Base-by-base conservation (phyloP, 2,888 invertebrate genomes). In the Drosophila macrothrix region DNA sequence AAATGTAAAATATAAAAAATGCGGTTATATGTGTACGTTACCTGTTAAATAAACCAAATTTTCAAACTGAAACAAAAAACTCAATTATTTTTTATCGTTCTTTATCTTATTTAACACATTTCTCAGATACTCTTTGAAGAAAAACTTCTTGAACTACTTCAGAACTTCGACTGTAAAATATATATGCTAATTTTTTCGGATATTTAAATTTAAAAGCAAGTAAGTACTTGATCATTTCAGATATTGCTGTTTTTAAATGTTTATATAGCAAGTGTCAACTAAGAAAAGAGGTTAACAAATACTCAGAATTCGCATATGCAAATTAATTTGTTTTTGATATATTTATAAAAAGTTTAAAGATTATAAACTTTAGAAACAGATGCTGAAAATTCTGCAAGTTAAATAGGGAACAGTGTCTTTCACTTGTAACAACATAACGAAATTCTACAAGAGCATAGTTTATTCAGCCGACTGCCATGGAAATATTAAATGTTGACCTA, bases 11-110 rank as follows among this genome's bases (percentile, higher is more conserved):
- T n/a, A n/a, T n/a, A n/a, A n/a, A 25, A 73, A 82, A 76, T 80
- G 67, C 76, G 71, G 75, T 78, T 80, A 80, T 68, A 66, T 80
- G 61, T 78, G 78, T 78, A 75, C 59, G 78, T 78, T 78, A 76
- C 76, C 80, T 78, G 78, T 78, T 78, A 80, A 78, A 78, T 80
- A 78, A 78, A 78, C 64, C 71, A 80, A 58, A 76, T 53, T 80
- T 76, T 80, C 77, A 76, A 80, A 72, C 67, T 80, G 76, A 66
- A 19, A 53, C 29, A 22, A 53, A 58, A 31, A 33, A n/a, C 25
- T 6, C 0, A 3, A 5, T 5, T 3, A 10, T 29, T 29, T 52
- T 29, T 19, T n/a, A 3, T 4, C 10, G 2, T 19, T 49, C 19
- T 16, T 0, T 9, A 16, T 2, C 25, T 7, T 49, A 16, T 16